Conservation (phyloP, 2,113 vertebrate genomes). For the Trogon surrucura region DNA sequence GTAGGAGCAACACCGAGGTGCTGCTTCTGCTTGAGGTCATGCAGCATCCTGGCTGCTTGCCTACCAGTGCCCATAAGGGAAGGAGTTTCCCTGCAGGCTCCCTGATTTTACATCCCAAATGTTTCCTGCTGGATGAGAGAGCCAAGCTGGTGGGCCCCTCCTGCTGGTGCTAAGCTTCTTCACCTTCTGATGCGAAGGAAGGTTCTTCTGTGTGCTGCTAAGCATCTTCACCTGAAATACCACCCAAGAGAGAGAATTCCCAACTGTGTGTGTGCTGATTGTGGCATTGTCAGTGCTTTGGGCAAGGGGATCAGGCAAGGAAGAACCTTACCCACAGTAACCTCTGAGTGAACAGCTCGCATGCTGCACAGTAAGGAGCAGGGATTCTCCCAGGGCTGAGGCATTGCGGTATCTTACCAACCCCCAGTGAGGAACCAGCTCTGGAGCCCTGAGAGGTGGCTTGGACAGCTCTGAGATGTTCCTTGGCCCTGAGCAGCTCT, state of each 20-base stretch:
- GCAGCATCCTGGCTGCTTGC: neutral
- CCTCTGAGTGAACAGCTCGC: neutral
- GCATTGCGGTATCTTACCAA: neutral
- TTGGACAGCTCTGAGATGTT: neutral
- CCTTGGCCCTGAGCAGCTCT: neutral
- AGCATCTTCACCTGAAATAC: neutral
- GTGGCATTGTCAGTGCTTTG: neutral
- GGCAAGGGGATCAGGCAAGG: rapidly evolving
- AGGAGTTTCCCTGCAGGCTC: neutral
- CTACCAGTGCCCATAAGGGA: neutral
- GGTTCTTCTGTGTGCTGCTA: neutral
- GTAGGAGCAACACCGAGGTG: neutral
- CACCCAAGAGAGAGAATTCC: neutral
- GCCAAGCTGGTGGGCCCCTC: neutral
- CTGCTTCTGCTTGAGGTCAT: neutral
- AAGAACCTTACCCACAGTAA: neutral
- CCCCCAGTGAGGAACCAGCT: neutral
- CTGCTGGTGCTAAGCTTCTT: neutral
- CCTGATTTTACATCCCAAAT: neutral
- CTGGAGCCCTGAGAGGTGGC: neutral
- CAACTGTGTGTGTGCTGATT: neutral
- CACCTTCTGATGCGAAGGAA: neutral
- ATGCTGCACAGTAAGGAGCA: neutral
- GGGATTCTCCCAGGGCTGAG: neutral
- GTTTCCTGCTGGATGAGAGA: neutral